Base-by-base conservation (phyloP, 2,888 invertebrate genomes). In the Pachymerium ferrugineum region DNA sequence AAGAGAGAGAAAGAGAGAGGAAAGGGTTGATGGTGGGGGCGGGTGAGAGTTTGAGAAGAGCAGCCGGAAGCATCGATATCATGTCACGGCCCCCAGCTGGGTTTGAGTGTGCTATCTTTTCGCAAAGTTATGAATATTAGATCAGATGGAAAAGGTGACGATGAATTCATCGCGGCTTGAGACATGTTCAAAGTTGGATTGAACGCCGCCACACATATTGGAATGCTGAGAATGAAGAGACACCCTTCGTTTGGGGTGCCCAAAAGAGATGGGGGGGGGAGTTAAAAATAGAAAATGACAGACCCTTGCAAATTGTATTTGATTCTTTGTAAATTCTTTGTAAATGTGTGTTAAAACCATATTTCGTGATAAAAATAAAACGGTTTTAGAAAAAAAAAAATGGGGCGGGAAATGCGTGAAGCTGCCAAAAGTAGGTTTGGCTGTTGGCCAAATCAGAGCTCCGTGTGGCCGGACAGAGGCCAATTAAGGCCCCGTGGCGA, bases 101-200 rank as follows among this genome's bases (percentile, higher is more conserved):
- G 42, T 42, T 42, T 42, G 42, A 42, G 42, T 42, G 42, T 42
- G 42, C 42, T 42, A 42, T 42, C 42, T 42, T 5, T 42, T 42
- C 42, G 42, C 14, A 42, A 42, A 42, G 42, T 42, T 42, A 42
- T 42, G 42, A 42, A 42, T 42, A 42, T 42, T 42, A 42, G 42
- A 42, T 42, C 42, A 42, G 42, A 42, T 42, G 42, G 42, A 42
- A 42, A 42, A 42, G 42, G 42, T 42, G 42, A 42, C 42, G 42
- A 42, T 42, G n/a, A 42, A 42, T 42, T 42, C 42, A 42, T 42
- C 42, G 42, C 42, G 42, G 42, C 42, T 42, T 42, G 42, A 42
- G 42, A 42, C 42, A 42, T 42, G 42, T 42, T 42, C 42, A 5
- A 42, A 42, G 42, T 42, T 14, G 14, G 42, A 42, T 42, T 14